Base-by-base conservation (phyloP, 2,113 vertebrate species). In the Numenius arquata region DNA sequence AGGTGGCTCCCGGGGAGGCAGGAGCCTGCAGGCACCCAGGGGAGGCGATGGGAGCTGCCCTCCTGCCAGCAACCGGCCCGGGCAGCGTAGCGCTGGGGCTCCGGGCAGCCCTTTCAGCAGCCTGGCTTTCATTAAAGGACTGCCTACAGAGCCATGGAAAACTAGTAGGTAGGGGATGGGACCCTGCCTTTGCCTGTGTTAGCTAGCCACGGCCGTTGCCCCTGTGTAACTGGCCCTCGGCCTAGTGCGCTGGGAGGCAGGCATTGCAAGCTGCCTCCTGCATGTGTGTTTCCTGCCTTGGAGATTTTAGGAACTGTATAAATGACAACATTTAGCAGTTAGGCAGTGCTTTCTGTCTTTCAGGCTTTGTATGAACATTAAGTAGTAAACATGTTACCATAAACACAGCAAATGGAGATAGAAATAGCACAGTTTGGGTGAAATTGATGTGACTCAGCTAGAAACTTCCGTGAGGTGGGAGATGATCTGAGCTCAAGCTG, bases 171-270 rank as follows among this genome's bases (percentile, higher is more conserved):
- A 4, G 8, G n/a, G 36, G 34, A 22, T 38, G 30, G 0, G 3
- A 9, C 48, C 58, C 29, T 55, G 12, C 18, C 29, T 67, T 55
- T 38, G 65, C 5, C 52, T 26, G 1, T 13, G 26, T 23, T 16
- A 56, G 10, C 15, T 18, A 26, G 36, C 34, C 52, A 23, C 1
- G 0, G 8, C 1, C 0, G 48, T 8, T 48, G 30, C 25, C 38
- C 32, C 25, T 12, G 12, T 1, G 8, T 14, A 50, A 36, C 25
- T 78, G 32, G 6, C 22, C 48, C 25, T 58, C 38, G 4, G 53
- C 23, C 45, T 29, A 4, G 8, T 0, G 3, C 21, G 11, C 30
- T 47, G 26, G 48, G n/a, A 65, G 89, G 45, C 4, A 7, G 62
- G 41, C 19, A 4, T 20, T 32, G 63, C 45, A 82, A 62, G 20